Evolutionary conservation across 1,140 invertebrate genomes (phyloP), one percentile per base, ranked within the genome.

Genomic region (Eriocheir sinensis): DNA sequence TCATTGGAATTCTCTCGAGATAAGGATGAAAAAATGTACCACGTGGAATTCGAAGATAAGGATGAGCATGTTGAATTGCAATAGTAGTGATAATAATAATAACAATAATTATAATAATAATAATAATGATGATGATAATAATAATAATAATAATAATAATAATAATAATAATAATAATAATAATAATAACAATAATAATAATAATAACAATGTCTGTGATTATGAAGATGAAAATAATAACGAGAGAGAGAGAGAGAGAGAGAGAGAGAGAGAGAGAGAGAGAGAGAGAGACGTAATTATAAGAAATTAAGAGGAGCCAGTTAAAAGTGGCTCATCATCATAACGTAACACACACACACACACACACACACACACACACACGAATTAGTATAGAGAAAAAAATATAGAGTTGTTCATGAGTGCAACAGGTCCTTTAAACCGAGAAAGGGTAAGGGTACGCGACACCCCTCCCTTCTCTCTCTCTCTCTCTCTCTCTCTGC

Each of bases 241-340:
- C 60, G 2, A 60, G 53, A 60, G 53, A 60, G 53, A 60, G 60
- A 72, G 60, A 72, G 60, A 72, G 60, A 72, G 60, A 72, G 60
- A 72, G 60, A 72, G 60, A 72, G 60, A 72, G 60, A 72, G 60
- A 72, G 60, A 72, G 60, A 72, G 60, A 72, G 60, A 72, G 60
- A 72, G 60, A 72, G 60, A 72, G 27, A n/a, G 27, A 72, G 60
- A 72, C 60, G 60, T n/a, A 8, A 15, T 8, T 4, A 48, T 4
- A 48, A 48, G 44, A 15, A 8, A 15, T 8, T 4, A 48, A 15
- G 15, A 48, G 44, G 44, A 48, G 27, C 17, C 60, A 21, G 60
- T 72, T 72, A 72, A 72, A 72, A 72, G 27, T 72, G 60, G 17
- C 27, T 72, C 21, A 21, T 72, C 27, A 72, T n/a, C 60, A 53